Evolutionary conservation across 1,140 invertebrate species (phyloP).

Genomic region (Galleria mellonella): DNA sequence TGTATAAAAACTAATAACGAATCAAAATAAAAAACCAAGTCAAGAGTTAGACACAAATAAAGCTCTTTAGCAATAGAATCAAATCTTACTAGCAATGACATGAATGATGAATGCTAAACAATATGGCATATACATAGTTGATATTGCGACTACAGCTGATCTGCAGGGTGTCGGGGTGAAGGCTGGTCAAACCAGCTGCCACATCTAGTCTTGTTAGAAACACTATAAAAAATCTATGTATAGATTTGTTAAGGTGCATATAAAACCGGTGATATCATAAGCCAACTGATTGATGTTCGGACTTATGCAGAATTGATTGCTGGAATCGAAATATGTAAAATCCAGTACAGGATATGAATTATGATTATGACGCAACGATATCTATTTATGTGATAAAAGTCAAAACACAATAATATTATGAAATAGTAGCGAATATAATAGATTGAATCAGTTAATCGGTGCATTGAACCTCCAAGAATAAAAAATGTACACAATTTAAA

Average conservation of each 20-base stretch:
- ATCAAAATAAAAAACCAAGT: too few species aligned
- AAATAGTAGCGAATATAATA: too few species aligned
- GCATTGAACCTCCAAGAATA: too few species aligned
- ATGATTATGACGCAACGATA: too few species aligned
- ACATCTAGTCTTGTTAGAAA: constrained; percentile 39
- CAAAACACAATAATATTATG: too few species aligned
- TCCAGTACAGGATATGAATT: too few species aligned
- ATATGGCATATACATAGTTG: constrained; percentile 35
- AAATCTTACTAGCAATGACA: constrained; percentile 35
- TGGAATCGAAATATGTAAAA: too few species aligned
- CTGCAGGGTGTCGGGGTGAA: constrained; percentile 24
- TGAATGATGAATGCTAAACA: constrained; percentile 49
- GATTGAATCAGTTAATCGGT: too few species aligned
- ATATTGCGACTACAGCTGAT: constrained; percentile 42
- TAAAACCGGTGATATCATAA: constrained; percentile 41
- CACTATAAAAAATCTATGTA: constrained; percentile 3
- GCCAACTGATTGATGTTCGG: constrained; percentile 36
- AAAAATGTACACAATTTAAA: too few species aligned
- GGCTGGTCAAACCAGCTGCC: constrained; percentile 33
- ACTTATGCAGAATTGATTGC: constrained; percentile 2
- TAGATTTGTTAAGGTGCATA: constrained; percentile 2
- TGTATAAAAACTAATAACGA: background rate
- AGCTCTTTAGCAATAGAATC: constrained; percentile 17
- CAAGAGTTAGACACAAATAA: constrained; percentile 29
- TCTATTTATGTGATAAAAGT: too few species aligned